phyloP scores from a whole-genome alignment of 1,140 invertebrate species.

The Ostrea denselamellosa region DNA sequence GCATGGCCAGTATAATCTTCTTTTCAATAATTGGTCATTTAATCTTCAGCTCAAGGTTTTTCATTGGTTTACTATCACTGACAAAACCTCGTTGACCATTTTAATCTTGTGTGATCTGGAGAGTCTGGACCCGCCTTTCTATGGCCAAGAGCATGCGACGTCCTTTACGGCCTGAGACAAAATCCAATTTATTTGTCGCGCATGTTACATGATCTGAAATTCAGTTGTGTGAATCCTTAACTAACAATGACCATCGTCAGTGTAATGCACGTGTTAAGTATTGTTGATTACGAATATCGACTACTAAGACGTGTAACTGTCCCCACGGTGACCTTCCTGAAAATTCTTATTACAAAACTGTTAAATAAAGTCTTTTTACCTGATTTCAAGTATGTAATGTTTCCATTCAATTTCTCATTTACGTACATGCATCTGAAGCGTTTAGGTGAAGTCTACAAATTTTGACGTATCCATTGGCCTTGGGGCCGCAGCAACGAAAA shows the following conservation, averaged over 20 bases:
- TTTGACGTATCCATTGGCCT: no score
- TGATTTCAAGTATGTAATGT: no score
- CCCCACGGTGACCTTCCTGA: background rate
- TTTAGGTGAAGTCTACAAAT: no score
- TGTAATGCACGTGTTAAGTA: slow-evolving; percentile 32
- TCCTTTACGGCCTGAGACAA: slow-evolving; percentile 1
- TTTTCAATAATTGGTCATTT: slow-evolving; percentile 40
- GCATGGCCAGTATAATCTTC: slow-evolving; percentile 34
- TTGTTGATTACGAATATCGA: slow-evolving; percentile 29
- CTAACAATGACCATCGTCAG: slow-evolving; percentile 21
- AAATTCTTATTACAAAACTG: no score
- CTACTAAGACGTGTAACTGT: background rate
- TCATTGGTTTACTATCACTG: slow-evolving; percentile 12
- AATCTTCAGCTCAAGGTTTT: slow-evolving; percentile 30
- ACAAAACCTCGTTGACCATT: slow-evolving; percentile 33
- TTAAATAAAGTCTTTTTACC: no score
- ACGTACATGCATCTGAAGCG: no score
- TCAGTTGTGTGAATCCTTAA: slow-evolving; percentile 10
- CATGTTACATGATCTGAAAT: slow-evolving; percentile 38
- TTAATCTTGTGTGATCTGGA: slow-evolving; percentile 18
- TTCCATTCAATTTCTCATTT: no score
- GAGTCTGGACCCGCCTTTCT: slow-evolving; percentile 18
- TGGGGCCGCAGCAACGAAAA: no score
- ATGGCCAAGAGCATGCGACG: slow-evolving; percentile 17
- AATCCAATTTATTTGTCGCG: slow-evolving; percentile 39